Base-by-base conservation (phyloP, 2,888 invertebrate genomes). In the Willowsia nigromaculata region DNA sequence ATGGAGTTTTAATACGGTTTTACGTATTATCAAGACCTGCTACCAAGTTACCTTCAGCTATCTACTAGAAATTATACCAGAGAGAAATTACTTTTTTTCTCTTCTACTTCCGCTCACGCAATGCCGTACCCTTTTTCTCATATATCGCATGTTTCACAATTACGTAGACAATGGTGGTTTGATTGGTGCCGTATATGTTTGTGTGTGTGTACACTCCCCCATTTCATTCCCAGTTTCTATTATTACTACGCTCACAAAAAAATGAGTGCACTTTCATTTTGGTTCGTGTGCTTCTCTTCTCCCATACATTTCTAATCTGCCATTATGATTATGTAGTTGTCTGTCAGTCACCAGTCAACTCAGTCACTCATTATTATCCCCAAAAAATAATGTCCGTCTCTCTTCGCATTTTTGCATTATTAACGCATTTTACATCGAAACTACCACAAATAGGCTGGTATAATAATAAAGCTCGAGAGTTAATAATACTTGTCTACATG, bases 31-130 rank as follows among this genome's bases (percentile, higher is more conserved):
- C n/a, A n/a, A 65, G 22, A 53, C 25, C 25, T 13, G 37, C 56
- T 47, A 68, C 25, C n/a, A 27, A n/a, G 25, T 22, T 65, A 74
- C 40, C 18, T 6, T 50, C 18, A n/a, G n/a, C n/a, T n/a, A n/a
- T n/a, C n/a, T n/a, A n/a, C n/a, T n/a, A n/a, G n/a, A n/a, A n/a
- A n/a, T n/a, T n/a, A n/a, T n/a, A n/a, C 22, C 47, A 85, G 40
- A 81, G n/a, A 65, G 50, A 85, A 65, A 65, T 78, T 78, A 85
- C 85, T 85, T 81, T 85, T 85, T 84, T 78, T 78, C 85, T 85
- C 62, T 85, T 85, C 71, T 85, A 78, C 76, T 85, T 85, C 85
- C 85, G 84, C 89, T 83, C 89, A 85, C 87, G 86, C 86, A 81
- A 90, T 80, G 47, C 71, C 81, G 65, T 68, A 47, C 59, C 47